These are phyloP conservation scores for Euplagia quadripunctaria DNA, from an alignment of 2,888 invertebrate genomes.

Conservation along the genomic window DNA sequence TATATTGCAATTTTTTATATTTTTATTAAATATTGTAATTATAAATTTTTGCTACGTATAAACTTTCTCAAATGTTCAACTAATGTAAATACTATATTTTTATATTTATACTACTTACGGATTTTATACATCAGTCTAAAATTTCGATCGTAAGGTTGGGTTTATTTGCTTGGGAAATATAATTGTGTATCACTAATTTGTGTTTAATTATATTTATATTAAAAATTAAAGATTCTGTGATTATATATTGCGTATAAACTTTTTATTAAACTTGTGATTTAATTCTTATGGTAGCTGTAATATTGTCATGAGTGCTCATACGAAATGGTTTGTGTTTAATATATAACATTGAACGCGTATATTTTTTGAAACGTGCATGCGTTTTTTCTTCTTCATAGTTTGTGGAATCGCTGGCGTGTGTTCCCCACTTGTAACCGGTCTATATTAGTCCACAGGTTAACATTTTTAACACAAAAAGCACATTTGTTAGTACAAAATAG, in stretches of 20 bases:
- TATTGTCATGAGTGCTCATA: constrained; percentile 76
- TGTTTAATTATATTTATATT: constrained; percentile 66
- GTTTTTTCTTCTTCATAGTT: constrained; percentile 87
- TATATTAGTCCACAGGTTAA: constrained; percentile 40
- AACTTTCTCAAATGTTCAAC: constrained; percentile 87
- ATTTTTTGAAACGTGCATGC: constrained; percentile 62
- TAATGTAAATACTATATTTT: constrained; percentile 86
- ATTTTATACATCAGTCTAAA: constrained; percentile 86
- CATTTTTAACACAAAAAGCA: constrained; percentile 44
- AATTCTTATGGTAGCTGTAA: constrained; percentile 50
- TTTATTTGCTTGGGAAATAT: constrained; percentile 78
- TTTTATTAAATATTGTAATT: constrained; percentile 60
- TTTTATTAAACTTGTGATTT: constrained; percentile 71
- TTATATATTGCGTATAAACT: constrained; percentile 76
- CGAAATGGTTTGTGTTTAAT: constrained; percentile 66
- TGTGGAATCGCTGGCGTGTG: constrained; percentile 54
- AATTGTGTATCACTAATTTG: constrained; percentile 67
- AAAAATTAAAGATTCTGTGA: constrained; percentile 72
- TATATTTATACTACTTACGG: constrained; percentile 72
- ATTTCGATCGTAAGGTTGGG: constrained; percentile 84
- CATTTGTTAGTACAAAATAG: constrained; percentile 27
- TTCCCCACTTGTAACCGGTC: constrained; percentile 52
- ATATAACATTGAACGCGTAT: constrained; percentile 59
- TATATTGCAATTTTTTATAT: constrained; percentile 67
- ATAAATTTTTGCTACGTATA: constrained; percentile 62